Base-by-base conservation (phyloP, 2,888 invertebrate species). In the Gonocerus acuteangulatus region DNA sequence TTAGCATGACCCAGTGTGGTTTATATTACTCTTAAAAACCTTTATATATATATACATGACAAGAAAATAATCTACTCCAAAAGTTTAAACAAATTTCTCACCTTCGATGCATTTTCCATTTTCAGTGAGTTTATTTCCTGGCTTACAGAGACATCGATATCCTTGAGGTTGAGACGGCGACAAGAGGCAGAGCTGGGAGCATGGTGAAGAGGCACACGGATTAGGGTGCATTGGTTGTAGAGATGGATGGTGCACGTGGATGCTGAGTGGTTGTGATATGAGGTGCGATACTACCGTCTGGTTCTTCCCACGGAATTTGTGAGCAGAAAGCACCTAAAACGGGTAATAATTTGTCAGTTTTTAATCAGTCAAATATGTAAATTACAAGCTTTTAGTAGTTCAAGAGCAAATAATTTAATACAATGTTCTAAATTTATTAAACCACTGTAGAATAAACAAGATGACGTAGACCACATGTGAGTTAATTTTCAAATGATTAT, bases 161-260 rank as follows among this genome's bases (percentile, higher is more conserved):
- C 88, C 88, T 1, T 76, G 74, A 0, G 78, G 72, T 0, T 78
- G 74, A 57, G 82, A 81, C 0, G 93, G 93, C 54, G 94, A 93
- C 1, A 97, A 78, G 21, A 99, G 77, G 73, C 97, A 99, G 2
- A 97, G 78, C 71, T 99, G 96, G 69, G 87, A 86, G 71, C 97
- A 99, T 0, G 80, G 78, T 0, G 82, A 77, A 39, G 79, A 79
- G 13, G 74, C 77, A 74, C 97, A 97, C 0, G 95, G 94, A 66
- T 86, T 86, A 0, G 80, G 75, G 15, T 82, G 79, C 63, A 80
- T 76, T 0, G 95, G 95, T 74, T 99, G 99, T 51, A 96, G 77
- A 0, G 93, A 89, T 0, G 94, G 91, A 75, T 97, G 97, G 69
- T 94, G 91, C 0, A 95, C 94, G 71, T 93, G 93, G 65, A 99